phyloP scores from a whole-genome alignment of 2,888 invertebrate species.

The Lithophane leautieri region DNA sequence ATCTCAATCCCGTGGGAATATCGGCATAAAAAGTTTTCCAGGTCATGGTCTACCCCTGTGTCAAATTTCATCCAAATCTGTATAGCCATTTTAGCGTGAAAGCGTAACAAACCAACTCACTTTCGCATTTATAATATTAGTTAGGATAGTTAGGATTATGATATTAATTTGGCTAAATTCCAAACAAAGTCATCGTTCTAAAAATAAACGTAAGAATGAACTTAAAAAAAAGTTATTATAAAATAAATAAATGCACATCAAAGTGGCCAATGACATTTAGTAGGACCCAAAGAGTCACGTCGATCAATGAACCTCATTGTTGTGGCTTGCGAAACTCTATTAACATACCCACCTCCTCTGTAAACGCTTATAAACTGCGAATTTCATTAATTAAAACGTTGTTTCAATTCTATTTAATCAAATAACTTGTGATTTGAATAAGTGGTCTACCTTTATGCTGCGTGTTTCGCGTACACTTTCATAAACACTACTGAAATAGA shows the following conservation, averaged over 20 bases:
- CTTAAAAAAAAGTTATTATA: neutral
- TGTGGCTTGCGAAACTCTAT: slow-evolving; percentile 82
- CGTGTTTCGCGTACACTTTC: slow-evolving; percentile 48
- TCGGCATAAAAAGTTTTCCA: too few species aligned
- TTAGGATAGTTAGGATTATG: too few species aligned
- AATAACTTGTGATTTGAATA: slow-evolving; percentile 55
- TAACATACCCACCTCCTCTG: slow-evolving; percentile 70
- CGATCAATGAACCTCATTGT: slow-evolving; percentile 86
- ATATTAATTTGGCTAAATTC: neutral
- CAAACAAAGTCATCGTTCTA: neutral
- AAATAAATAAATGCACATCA: slow-evolving; percentile 34
- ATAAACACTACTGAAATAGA: slow-evolving; percentile 35
- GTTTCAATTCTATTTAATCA: slow-evolving; percentile 56
- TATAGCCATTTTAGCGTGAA: too few species aligned
- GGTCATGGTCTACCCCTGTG: too few species aligned
- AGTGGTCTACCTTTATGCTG: slow-evolving; percentile 42
- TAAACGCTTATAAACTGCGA: slow-evolving; percentile 66
- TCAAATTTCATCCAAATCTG: too few species aligned
- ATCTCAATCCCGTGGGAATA: too few species aligned
- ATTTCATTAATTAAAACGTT: slow-evolving; percentile 62
- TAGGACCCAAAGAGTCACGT: slow-evolving; percentile 67
- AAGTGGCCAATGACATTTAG: slow-evolving; percentile 59
- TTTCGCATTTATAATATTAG: too few species aligned
- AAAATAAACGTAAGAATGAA: neutral
- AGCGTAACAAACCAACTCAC: too few species aligned